These are phyloP conservation scores for Phodopus roborovskii DNA, from an alignment of 2,113 vertebrate genomes.

Conservation along the genomic window DNA sequence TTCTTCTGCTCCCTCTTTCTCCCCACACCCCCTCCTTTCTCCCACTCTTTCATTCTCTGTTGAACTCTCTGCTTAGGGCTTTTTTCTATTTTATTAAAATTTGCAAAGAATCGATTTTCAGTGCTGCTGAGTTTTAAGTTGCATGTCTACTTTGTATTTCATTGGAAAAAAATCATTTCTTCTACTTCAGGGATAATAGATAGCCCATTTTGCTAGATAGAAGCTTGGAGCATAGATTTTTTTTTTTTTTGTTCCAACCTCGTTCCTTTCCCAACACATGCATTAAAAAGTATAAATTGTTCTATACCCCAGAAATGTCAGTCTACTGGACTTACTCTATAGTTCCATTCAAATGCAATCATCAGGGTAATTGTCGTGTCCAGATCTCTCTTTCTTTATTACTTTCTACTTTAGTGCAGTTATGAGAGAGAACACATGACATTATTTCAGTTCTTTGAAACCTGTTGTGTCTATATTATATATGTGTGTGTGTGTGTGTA, in stretches of 20 bases:
- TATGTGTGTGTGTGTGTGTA: neutral
- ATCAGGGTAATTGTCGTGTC: neutral
- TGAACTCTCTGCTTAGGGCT: neutral
- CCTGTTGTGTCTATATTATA: neutral
- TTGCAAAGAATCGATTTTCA: neutral
- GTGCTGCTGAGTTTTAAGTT: neutral
- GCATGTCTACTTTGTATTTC: neutral
- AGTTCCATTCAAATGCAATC: slow-evolving; percentile 8
- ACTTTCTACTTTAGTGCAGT: neutral
- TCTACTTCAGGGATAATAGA: neutral
- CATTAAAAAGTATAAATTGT: neutral
- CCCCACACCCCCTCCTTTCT: neutral
- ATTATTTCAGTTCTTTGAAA: neutral
- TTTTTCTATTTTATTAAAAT: slow-evolving; percentile 30
- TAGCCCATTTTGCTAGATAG: neutral
- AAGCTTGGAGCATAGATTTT: neutral
- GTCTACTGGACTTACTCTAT: neutral
- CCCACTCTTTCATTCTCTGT: neutral
- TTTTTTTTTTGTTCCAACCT: slow-evolving; percentile 21
- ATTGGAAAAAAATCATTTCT: slow-evolving; percentile 4
- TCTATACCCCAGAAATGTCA: slow-evolving; percentile 1
- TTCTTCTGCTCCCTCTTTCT: neutral
- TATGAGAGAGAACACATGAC: neutral
- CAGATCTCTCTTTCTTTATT: neutral
- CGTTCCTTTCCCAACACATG: neutral